These are phyloP conservation scores for Brenthis daphne DNA, from an alignment of 2,888 invertebrate species.

Conservation along the genomic window DNA sequence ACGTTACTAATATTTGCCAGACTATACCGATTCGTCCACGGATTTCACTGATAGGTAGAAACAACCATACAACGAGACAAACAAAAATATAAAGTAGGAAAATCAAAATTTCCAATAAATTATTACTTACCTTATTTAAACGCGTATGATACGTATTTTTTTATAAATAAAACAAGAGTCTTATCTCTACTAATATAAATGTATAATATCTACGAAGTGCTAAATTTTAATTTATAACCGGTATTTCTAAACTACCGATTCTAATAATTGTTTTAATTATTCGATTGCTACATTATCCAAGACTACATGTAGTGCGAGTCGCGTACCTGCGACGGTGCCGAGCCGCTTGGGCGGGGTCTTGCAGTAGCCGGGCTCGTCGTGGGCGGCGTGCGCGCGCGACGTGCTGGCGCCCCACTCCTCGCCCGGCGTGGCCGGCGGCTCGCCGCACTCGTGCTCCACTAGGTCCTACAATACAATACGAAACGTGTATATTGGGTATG, in stretches of 20 bases:
- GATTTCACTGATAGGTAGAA: slow-evolving; percentile 25
- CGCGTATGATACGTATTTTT: no score
- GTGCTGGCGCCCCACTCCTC: slow-evolving; percentile 52
- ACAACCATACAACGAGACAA: neutral
- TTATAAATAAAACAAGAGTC: no score
- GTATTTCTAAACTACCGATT: no score
- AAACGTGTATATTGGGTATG: neutral
- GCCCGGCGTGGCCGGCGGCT: slow-evolving; percentile 49
- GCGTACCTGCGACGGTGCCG: slow-evolving; percentile 64
- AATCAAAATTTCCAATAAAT: no score
- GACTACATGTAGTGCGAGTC: no score
- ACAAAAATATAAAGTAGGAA: neutral
- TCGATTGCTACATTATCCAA: no score
- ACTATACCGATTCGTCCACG: no score
- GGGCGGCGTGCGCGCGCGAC: slow-evolving; percentile 54
- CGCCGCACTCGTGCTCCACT: slow-evolving; percentile 70
- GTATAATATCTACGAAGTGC: no score
- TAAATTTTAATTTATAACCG: no score
- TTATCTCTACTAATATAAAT: no score
- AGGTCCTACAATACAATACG: slow-evolving; percentile 56
- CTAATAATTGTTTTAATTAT: no score
- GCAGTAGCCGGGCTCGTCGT: slow-evolving; percentile 46
- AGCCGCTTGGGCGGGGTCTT: slow-evolving; percentile 57
- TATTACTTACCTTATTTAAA: no score
- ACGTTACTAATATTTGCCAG: neutral